These are phyloP conservation scores for Anthopleura xanthogrammica DNA, from an alignment of 92 coral and sea anemone genomes.

Conservation along the genomic window DNA sequence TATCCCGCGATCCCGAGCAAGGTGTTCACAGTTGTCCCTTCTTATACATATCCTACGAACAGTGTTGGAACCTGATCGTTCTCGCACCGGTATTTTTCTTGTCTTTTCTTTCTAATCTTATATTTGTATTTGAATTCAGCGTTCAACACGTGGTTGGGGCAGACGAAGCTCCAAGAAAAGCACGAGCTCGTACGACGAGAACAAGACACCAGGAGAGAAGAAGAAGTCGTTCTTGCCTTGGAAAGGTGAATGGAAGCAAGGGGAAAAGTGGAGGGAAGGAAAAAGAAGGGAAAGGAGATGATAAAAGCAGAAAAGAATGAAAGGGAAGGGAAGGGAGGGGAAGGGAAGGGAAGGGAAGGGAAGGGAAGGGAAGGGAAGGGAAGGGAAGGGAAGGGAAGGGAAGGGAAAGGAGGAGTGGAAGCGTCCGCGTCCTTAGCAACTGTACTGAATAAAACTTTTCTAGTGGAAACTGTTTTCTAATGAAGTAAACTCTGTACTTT, in stretches of 20 bases:
- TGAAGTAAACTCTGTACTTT: not conserved
- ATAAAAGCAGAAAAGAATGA: not conserved
- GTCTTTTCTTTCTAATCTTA: not conserved
- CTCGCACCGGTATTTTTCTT: too few relatives aligned
- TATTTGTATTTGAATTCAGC: slow-evolving; percentile 36
- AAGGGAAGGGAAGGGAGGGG: not conserved
- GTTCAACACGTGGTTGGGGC: slow-evolving; percentile 75
- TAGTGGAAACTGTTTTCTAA: not conserved
- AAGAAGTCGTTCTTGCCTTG: slow-evolving; percentile 88
- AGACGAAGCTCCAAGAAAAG: slow-evolving; percentile 67
- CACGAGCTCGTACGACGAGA: slow-evolving; percentile 47
- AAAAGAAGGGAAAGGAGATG: not conserved
- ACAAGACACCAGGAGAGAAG: slow-evolving; percentile 62
- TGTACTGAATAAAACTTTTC: not conserved
- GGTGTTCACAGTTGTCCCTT: too few relatives aligned
- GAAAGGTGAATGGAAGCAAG: slow-evolving; percentile 64
- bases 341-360: not conserved
- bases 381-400: not conserved
- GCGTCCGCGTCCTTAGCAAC: not conserved
- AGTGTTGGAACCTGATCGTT: not conserved
- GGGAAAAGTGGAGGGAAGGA: not conserved
- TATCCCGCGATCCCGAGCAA: too few relatives aligned
- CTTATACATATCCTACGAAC: not conserved
- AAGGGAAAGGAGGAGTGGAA: not conserved
- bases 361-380: not conserved